Base-by-base conservation (phyloP, 1,140 invertebrate species). In the Magallana gigas region DNA sequence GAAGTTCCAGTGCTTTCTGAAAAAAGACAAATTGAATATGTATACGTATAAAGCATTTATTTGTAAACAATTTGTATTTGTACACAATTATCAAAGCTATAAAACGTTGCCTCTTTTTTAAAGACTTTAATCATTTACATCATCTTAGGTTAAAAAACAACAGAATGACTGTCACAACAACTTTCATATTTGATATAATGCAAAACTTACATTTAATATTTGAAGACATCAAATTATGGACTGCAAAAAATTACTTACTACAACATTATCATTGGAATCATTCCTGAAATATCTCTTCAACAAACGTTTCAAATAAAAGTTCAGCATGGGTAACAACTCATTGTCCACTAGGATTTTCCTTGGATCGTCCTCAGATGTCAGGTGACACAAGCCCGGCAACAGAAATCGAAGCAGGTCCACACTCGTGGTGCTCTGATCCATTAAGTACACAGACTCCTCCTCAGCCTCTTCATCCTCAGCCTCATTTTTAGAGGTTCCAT, bases 301-400 rank as follows among this genome's bases (percentile, higher is more conserved):
- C 57, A 60, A 29, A 14, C 18, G 60, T 29, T 84, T 14, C 59
- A 58, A n/a, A 76, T 83, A 29, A 18, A 57, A 57, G 87, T 85
- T 59, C 92, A 87, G 76, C 91, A 90, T 76, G 68, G 68, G 68
- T 76, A 76, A 76, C 68, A 76, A 29, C 92, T 94, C 91, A 85
- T 96, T 95, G 81, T 97, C 96, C 11, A 99, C 95, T 59, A 98
- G 95, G 86, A 98, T 97, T 92, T 97, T 96, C 91, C 98, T 95
- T 1, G 97, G 96, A 91, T 97, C 96, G 91, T 98, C 98, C 95
- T 98, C 98, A 9, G 98, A 97, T 16, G 97, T 97, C 85, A 99
- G 96, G 94, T 98, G 97, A 93, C 98, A 98, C 0, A 98, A 94
- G 36, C 97, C 97, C 3, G 98, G 98, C 59, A 98, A 94, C 93